Percentiles rank a stretch among this genome's conserved stretches.
These are phyloP conservation scores for Homarus americanus DNA, from an alignment of 1,140 invertebrate species.

Conservation along the genomic window DNA sequence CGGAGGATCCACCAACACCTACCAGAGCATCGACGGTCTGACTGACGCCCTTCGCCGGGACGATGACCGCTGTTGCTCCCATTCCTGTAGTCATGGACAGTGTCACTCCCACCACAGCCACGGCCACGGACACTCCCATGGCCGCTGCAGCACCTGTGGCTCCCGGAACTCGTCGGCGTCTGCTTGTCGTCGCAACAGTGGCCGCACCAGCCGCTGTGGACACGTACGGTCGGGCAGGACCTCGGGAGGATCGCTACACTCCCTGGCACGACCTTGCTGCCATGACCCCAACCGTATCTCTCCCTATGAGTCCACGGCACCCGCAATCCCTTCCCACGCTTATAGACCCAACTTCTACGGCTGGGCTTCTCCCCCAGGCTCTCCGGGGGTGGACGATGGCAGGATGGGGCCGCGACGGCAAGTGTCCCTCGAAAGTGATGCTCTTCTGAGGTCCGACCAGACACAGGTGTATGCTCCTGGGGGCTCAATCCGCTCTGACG, in stretches of 20 bases:
- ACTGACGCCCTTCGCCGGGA: constrained; percentile 57
- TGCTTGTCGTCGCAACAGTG: constrained; percentile 53
- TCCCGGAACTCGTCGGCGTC: constrained; percentile 67
- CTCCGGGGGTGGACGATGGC: constrained; percentile 28
- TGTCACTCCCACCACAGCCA: constrained; percentile 51
- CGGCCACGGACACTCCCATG: constrained; percentile 46
- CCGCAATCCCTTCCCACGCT: constrained; percentile 35
- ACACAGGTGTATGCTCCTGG: constrained; percentile 49
- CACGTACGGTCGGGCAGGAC: constrained; percentile 26
- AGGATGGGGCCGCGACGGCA: constrained; percentile 34
- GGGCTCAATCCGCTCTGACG: constrained; percentile 60
- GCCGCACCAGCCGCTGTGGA: constrained; percentile 52
- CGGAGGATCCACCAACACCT: constrained; percentile 70
- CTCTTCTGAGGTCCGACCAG: constrained; percentile 35
- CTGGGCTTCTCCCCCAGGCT: constrained; percentile 63
- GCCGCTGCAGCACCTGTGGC: constrained; percentile 66
- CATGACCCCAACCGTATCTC: constrained; percentile 49
- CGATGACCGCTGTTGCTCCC: constrained; percentile 47
- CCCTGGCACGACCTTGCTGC: constrained; percentile 60
- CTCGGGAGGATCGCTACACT: constrained; percentile 56
- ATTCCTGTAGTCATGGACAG: constrained; percentile 52
- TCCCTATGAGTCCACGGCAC: constrained; percentile 27
- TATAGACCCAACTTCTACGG: constrained; percentile 66
- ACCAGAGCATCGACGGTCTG: constrained; percentile 74
- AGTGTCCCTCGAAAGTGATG: constrained; percentile 58